These are phyloP conservation scores for Suillia variegata DNA, from an alignment of 2,888 invertebrate genomes.

Conservation along the genomic window DNA sequence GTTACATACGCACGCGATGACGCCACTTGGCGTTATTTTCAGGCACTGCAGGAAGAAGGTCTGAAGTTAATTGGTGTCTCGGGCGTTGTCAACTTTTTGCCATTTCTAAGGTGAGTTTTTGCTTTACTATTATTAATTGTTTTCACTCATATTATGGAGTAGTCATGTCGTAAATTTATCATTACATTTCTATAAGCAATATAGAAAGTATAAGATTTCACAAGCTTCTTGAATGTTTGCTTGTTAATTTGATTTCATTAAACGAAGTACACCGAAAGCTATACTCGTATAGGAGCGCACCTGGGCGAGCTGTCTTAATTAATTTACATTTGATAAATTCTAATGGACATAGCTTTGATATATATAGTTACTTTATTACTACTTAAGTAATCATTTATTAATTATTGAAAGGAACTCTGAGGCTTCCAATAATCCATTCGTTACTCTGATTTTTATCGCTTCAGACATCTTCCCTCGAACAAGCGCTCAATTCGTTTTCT, in stretches of 20 bases:
- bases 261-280: too few species aligned
- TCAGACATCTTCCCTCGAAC: slow-evolving; percentile 64
- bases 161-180: too few species aligned
- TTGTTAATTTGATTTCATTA: too few species aligned
- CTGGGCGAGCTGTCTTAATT: too few species aligned
- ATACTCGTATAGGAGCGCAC: too few species aligned
- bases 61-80: slow-evolving; percentile 82
- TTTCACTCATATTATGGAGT: too few species aligned
- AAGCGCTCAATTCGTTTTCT: slow-evolving; percentile 70
- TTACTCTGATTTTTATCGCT: not conserved
- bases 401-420: not conserved
- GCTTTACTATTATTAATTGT: too few species aligned
- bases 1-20: slow-evolving; percentile 72
- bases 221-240: too few species aligned
- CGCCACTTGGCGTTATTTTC: slow-evolving; percentile 77
- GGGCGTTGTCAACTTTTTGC: slow-evolving; percentile 83
- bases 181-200: too few species aligned
- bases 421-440: not conserved
- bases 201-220: too few species aligned
- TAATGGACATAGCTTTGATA: too few species aligned
- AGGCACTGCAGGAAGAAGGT: slow-evolving; percentile 81
- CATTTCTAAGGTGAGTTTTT: slow-evolving; percentile 76
- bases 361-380: not conserved
- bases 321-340: too few species aligned
- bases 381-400: not conserved